These are phyloP conservation scores for Metellina segmentata DNA, from an alignment of 2,888 invertebrate species.

Conservation along the genomic window DNA sequence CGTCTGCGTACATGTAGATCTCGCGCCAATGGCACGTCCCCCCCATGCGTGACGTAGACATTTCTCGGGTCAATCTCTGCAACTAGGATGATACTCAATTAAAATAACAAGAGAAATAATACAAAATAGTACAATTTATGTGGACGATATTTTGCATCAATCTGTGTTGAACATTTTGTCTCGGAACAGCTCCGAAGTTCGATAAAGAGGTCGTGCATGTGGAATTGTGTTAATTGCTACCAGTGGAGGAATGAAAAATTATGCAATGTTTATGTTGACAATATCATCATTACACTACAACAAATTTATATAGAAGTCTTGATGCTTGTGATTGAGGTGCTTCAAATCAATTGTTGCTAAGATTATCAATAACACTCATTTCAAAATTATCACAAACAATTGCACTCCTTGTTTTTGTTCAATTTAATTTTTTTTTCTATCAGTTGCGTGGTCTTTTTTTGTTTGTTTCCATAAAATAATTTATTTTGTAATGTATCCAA, in stretches of 20 bases:
- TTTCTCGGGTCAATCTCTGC: slow-evolving; percentile 75
- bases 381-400: no score
- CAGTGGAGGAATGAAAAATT: background rate
- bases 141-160: background rate
- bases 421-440: no score
- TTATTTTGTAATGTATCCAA: no score
- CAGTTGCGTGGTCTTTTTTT: no score
- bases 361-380: no score
- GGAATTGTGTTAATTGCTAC: slow-evolving; percentile 9
- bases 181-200: background rate
- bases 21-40: slow-evolving; percentile 76
- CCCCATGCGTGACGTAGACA: slow-evolving; percentile 73
- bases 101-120: slow-evolving; percentile 35
- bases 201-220: background rate
- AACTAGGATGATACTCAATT: slow-evolving; percentile 36
- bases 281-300: background rate
- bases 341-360: no score
- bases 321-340: no score
- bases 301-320: no score
- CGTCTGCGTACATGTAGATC: slow-evolving; percentile 76
- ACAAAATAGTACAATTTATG: background rate
- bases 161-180: background rate
- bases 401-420: no score
- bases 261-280: slow-evolving; percentile 60
- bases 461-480: no score